Evolutionary conservation across 1,140 invertebrate species (phyloP), one percentile per base, ranked within the genome.

Genomic region (Harpegnathos saltator): DNA sequence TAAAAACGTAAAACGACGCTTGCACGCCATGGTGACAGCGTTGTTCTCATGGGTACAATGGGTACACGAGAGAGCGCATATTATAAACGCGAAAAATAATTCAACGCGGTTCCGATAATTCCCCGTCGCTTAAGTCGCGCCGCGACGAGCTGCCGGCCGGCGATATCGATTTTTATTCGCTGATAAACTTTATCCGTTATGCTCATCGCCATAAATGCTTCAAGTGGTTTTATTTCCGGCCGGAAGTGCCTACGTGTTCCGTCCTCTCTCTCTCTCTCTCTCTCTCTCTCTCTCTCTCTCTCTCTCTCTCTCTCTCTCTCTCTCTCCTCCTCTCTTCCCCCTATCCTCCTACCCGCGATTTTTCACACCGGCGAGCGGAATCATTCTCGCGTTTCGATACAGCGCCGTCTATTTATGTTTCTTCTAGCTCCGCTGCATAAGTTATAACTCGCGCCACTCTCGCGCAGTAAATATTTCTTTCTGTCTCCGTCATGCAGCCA

Each of bases 371-470:
- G 38, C 54, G n/a, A n/a, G 19, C 56, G 68, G 63, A 82, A 82
- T 86, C 77, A 75, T 86, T 82, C 63, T 68, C 85, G 71, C 63
- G 58, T 86, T 82, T 86, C 85, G 84, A 85, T 86, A 50, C 83
- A 24, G 0, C 44, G 29, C 58, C 69, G 58, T 85, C 85, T 86
- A 86, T 86, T 86, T 86, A 84, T 84, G 50, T 85, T 86, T 82
- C 69, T 82, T 75, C 77, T 26, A 48, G 7, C 66, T 24, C 52
- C 44, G 48, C 84, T 52, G 83, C 75, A 74, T 81, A 82, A 84
- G 66, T 84, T 84, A 82, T 62, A 56, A 59, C 62, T 69, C 33
- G 48, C 38, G 38, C 68, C 59, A 50, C 82, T 17, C 50, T 66
- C 74, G 68, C 33, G 75, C 62, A 65, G 75, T 86, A 86, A 86